phyloP scores from a whole-genome alignment of 2,888 invertebrate genomes.

The Conops quadrifasciatus region DNA sequence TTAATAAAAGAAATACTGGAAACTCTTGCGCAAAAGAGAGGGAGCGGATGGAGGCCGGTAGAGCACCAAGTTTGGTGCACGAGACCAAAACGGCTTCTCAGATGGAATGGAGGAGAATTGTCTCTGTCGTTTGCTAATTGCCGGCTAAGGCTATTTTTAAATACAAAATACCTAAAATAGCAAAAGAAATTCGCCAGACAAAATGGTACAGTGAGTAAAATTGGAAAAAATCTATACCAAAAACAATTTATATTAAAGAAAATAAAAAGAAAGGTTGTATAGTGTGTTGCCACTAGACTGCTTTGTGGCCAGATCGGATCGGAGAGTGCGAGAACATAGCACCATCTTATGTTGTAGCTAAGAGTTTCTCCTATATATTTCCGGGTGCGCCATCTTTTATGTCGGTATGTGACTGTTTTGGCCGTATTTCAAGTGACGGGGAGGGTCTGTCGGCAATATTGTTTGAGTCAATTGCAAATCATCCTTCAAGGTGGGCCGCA shows the following conservation, averaged over 20 bases:
- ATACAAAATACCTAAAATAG: conserved; percentile 33
- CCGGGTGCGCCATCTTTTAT: not conserved
- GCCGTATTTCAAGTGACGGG: too few species aligned
- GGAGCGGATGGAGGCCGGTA: not conserved
- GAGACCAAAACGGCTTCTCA: not conserved
- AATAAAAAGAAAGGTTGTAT: conserved; percentile 36
- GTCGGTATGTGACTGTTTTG: too few species aligned
- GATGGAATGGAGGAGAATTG: not conserved
- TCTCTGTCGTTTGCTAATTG: conserved; percentile 4
- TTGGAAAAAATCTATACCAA: not conserved
- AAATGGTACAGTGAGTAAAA: conserved; percentile 2
- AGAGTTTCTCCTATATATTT: too few species aligned
- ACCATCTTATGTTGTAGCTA: too few species aligned
- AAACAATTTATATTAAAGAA: conserved; percentile 36
- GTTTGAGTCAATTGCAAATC: too few species aligned
- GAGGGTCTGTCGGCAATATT: too few species aligned
- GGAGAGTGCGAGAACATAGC: too few species aligned
- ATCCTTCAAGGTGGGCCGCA: too few species aligned
- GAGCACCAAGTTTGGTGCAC: not conserved
- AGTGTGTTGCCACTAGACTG: too few species aligned
- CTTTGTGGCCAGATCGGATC: too few species aligned
- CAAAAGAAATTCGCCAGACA: conserved; percentile 18
- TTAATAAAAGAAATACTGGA: too few species aligned
- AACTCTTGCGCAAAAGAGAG: not conserved
- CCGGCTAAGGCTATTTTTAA: conserved; percentile 34